These are phyloP conservation scores for Nyctalus aviator DNA, from an alignment of 2,797 vertebrate species.

Conservation along the genomic window DNA sequence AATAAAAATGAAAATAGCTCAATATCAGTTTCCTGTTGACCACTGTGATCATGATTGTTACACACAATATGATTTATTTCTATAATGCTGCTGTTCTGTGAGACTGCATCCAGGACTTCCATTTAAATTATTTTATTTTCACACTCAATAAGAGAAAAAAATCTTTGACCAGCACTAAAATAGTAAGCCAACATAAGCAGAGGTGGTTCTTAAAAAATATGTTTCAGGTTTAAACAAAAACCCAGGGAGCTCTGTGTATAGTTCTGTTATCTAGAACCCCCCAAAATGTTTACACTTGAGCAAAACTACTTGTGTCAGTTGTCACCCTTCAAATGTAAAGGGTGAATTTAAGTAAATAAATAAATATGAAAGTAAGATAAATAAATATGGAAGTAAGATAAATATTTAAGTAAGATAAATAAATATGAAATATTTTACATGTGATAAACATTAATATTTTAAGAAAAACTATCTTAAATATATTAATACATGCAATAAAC, in stretches of 20 bases:
- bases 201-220: not conserved
- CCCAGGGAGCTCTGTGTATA: not conserved
- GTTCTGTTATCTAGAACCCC: not conserved
- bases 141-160: constrained; percentile 33
- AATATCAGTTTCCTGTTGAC: constrained; percentile 5
- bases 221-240: constrained; percentile 27
- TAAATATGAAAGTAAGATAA: constrained; percentile 34
- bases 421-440: constrained; percentile 36
- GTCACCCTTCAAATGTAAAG: constrained; percentile 26
- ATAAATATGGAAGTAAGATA: no score
- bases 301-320: not conserved
- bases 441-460: no score
- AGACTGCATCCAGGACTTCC: not conserved
- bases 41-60: not conserved
- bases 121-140: constrained; percentile 3
- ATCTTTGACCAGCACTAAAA: not conserved
- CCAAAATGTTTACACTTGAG: not conserved
- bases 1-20: constrained; percentile 48
- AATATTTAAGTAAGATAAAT: no score
- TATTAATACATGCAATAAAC: no score
- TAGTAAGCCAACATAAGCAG: not conserved
- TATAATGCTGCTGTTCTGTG: not conserved
- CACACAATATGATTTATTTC: not conserved
- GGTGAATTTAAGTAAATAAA: constrained; percentile 40
- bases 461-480: no score